Evolutionary conservation across 2,113 vertebrate genomes (phyloP).

Genomic region (Deroptyus accipitrinus): DNA sequence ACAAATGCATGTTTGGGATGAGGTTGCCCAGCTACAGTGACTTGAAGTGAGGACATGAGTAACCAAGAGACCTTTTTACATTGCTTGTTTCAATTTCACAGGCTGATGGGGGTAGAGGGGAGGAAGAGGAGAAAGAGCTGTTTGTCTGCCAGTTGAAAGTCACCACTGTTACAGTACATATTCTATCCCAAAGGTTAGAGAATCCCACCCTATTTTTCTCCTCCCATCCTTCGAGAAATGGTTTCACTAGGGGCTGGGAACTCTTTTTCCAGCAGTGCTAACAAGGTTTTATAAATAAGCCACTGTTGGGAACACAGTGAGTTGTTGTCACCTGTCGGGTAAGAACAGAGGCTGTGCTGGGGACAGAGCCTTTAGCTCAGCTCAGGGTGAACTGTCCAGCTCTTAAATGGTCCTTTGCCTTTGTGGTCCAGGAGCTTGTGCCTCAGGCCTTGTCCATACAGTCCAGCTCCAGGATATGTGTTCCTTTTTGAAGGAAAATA

Average conservation of each 20-base stretch:
- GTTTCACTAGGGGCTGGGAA: background rate
- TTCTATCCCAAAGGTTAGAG: background rate
- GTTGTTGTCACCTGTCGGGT: background rate
- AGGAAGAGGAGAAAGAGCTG: background rate
- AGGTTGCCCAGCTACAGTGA: background rate
- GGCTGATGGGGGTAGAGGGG: background rate
- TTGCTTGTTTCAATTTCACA: background rate
- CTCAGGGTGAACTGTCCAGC: background rate
- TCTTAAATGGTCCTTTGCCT: background rate
- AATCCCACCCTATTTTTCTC: background rate
- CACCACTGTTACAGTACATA: accelerated
- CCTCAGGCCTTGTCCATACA: background rate
- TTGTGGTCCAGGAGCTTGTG: background rate
- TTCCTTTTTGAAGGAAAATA: background rate
- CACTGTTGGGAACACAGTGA: background rate
- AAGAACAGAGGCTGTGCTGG: background rate
- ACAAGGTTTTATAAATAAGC: background rate
- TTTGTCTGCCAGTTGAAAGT: background rate
- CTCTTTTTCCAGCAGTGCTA: background rate
- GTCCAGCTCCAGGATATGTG: background rate
- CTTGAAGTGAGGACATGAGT: background rate
- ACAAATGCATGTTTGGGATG: background rate
- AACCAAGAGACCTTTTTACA: background rate
- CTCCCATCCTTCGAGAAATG: background rate
- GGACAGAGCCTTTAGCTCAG: background rate